Conservation (phyloP, 2,113 vertebrate genomes). For the Syrmaticus mikado region DNA sequence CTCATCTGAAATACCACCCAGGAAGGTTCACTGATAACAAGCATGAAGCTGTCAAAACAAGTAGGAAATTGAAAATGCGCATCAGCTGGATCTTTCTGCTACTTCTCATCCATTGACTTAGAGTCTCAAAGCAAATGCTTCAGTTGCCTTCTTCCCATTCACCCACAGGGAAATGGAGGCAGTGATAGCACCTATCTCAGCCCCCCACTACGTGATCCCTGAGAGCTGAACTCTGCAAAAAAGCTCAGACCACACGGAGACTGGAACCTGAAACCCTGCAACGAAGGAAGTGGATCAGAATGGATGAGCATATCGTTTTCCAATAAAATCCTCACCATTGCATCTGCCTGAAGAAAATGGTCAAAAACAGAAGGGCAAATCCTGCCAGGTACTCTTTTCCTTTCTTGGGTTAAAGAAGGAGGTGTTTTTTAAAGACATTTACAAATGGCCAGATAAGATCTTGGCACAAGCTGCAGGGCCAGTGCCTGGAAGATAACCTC, state of each 20-base stretch:
- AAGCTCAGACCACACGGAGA: fast-evolving
- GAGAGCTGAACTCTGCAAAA: fast-evolving
- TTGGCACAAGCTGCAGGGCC: fast-evolving
- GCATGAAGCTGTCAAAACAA: background rate
- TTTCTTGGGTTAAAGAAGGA: background rate
- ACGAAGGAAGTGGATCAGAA: background rate
- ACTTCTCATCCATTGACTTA: background rate
- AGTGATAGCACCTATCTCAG: background rate
- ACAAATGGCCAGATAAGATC: conserved; percentile 28
- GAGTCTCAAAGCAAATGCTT: background rate
- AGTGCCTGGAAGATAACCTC: conserved; percentile 14
- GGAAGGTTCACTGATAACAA: background rate
- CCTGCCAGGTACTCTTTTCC: conserved; percentile 45
- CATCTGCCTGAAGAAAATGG: background rate
- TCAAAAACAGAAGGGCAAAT: conserved; percentile 20
- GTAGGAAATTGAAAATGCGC: background rate
- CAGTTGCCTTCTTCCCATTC: background rate
- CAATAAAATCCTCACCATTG: background rate
- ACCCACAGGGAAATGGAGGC: background rate
- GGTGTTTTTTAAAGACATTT: conserved; percentile 35
- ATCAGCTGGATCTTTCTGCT: background rate
- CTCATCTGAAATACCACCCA: background rate
- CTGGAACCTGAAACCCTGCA: background rate
- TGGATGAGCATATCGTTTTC: background rate
- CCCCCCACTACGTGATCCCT: background rate